A percentile compares a stretch with the other conserved stretches of the same genome.
Evolutionary conservation across 2,113 vertebrate genomes (phyloP).

Genomic region (Phyllopteryx taeniolatus): DNA sequence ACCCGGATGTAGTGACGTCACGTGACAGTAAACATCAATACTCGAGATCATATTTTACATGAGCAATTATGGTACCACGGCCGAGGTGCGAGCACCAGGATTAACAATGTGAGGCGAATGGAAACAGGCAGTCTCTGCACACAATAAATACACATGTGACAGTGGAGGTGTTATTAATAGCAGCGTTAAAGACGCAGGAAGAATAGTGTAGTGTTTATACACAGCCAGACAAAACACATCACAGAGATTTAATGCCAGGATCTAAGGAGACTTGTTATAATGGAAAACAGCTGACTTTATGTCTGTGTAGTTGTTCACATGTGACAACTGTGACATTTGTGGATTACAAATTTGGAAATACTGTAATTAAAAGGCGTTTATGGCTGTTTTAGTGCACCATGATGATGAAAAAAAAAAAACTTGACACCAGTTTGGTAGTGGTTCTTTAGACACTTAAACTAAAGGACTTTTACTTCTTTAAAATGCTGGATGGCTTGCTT

Average conservation of each 20-base stretch:
- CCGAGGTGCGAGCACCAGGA: no score
- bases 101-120: slow-evolving; percentile 40
- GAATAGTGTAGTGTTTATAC: slow-evolving; percentile 55
- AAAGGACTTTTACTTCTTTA: not conserved
- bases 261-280: slow-evolving; percentile 55
- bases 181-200: slow-evolving; percentile 7
- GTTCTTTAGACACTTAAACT: not conserved
- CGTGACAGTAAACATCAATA: no score
- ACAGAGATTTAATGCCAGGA: slow-evolving; percentile 55
- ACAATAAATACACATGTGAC: slow-evolving; percentile 26
- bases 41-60: no score
- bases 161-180: slow-evolving; percentile 57
- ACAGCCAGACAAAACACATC: slow-evolving; percentile 53
- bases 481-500: no score
- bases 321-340: not conserved
- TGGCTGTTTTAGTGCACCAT: not conserved
- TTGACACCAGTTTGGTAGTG: not conserved
- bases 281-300: slow-evolving; percentile 36
- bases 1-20: no score
- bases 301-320: slow-evolving; percentile 22
- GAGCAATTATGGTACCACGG: no score
- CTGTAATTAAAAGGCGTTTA: not conserved
- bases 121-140: slow-evolving; percentile 45
- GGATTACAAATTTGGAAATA: not conserved
- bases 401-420: no score